These are phyloP conservation scores for Reticulitermes lucifugus DNA, from an alignment of 2,888 invertebrate species.

Conservation along the genomic window DNA sequence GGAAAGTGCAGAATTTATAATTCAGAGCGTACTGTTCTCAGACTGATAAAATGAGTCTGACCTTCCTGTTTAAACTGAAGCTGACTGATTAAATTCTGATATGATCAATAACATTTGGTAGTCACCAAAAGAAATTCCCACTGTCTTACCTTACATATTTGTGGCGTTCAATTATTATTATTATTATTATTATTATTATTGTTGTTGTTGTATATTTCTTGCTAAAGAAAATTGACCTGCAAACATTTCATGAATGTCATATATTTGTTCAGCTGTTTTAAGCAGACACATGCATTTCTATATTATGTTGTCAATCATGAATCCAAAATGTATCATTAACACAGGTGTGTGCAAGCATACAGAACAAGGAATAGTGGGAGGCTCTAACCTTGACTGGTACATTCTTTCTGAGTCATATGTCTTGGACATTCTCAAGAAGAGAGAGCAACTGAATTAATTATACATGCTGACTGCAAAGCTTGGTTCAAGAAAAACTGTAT, in stretches of 20 bases:
- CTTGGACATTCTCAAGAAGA: too few relatives aligned
- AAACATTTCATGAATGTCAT: background rate
- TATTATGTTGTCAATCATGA: background rate
- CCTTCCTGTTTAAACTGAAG: too few relatives aligned
- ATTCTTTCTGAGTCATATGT: background rate
- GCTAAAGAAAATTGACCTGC: background rate
- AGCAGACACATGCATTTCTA: background rate
- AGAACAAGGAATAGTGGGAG: background rate
- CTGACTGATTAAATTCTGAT: background rate
- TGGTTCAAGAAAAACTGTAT: too few relatives aligned
- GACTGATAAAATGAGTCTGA: background rate
- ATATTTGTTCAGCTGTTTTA: background rate
- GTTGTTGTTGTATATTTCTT: background rate
- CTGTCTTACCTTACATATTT: background rate
- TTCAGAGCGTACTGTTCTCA: too few relatives aligned
- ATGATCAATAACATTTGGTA: background rate
- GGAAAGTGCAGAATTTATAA: too few relatives aligned
- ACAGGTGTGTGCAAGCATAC: background rate
- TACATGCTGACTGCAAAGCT: too few relatives aligned
- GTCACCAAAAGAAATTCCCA: background rate
- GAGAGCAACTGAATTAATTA: too few relatives aligned
- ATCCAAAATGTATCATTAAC: constrained; percentile 16
- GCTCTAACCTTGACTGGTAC: background rate
- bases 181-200: background rate
- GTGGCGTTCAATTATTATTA: background rate